Conservation (phyloP, 2,888 invertebrate species). For the Neoascia interrupta region DNA sequence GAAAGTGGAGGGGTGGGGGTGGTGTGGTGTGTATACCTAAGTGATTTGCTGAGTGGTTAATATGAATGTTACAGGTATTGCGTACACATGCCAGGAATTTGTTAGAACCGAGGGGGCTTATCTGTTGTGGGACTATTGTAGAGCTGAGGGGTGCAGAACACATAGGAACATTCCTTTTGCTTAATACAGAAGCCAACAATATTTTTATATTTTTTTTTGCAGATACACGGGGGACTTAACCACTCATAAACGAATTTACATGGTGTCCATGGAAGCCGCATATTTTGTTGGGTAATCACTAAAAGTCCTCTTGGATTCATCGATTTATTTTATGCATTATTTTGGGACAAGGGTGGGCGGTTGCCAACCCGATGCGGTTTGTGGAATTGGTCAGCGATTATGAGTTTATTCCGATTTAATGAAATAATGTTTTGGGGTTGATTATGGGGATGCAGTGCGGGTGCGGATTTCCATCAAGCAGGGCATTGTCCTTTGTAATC, state of each 20-base stretch:
- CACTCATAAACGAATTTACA: slow-evolving; percentile 34
- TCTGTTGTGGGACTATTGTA: slow-evolving; percentile 23
- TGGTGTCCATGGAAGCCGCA: slow-evolving; percentile 45
- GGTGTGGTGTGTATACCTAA: background rate
- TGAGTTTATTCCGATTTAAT: slow-evolving; percentile 51
- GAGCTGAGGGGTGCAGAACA: background rate
- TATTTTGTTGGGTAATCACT: slow-evolving; percentile 56
- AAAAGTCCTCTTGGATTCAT: slow-evolving; percentile 1
- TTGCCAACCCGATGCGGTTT: slow-evolving; percentile 45
- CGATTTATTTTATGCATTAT: too few relatives aligned
- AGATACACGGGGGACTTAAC: background rate
- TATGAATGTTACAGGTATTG: slow-evolving; percentile 26
- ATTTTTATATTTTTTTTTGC: too few relatives aligned
- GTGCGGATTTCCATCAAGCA: too few relatives aligned
- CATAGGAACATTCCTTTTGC: background rate
- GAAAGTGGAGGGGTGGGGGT: background rate
- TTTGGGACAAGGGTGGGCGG: too few relatives aligned
- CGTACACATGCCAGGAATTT: slow-evolving; percentile 28
- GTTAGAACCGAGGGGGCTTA: slow-evolving; percentile 47
- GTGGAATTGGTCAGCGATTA: slow-evolving; percentile 41
- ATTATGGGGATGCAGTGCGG: too few relatives aligned
- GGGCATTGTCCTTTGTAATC: too few relatives aligned
- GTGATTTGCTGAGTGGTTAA: slow-evolving; percentile 15
- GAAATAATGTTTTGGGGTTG: slow-evolving; percentile 42
- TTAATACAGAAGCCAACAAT: too few relatives aligned